Percentiles rank a stretch among this genome's conserved stretches.
Evolutionary conservation across 2,113 vertebrate species (phyloP).

Genomic region (Macroglossus sobrinus): DNA sequence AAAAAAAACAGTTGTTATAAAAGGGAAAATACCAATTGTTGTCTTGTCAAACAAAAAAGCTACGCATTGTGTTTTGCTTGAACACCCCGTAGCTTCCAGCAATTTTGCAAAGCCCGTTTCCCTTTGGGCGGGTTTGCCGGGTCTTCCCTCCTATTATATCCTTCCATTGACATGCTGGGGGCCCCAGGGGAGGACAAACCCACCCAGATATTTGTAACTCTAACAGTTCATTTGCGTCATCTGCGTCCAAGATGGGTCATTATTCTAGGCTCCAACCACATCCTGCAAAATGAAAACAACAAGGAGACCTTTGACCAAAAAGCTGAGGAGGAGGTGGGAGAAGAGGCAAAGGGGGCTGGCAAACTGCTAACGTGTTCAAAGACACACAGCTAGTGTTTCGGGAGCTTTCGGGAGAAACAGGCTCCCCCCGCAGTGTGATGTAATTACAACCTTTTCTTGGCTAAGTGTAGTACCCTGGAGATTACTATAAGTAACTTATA

Average conservation of each 20-base stretch:
- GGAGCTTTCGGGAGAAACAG: conserved; percentile 81
- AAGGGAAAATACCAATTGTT: conserved; percentile 83
- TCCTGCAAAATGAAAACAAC: conserved; percentile 92
- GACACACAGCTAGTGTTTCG: conserved; percentile 71
- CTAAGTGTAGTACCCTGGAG: conserved; percentile 84
- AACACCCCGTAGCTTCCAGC: conserved; percentile 85
- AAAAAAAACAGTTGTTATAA: conserved; percentile 73
- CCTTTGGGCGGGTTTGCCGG: conserved; percentile 84
- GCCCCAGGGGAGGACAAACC: conserved; percentile 81
- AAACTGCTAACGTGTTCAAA: conserved; percentile 75
- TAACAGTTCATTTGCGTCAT: conserved; percentile 91
- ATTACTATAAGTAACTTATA: conserved; percentile 88
- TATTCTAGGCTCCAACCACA: conserved; percentile 87
- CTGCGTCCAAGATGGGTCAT: conserved; percentile 82
- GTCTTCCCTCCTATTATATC: conserved; percentile 83
- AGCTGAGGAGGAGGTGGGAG: conserved; percentile 41
- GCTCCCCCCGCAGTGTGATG: conserved; percentile 78
- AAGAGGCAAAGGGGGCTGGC: background rate
- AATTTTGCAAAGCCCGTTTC: conserved; percentile 84
- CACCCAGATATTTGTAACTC: conserved; percentile 88
- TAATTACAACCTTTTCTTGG: conserved; percentile 82
- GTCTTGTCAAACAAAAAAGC: conserved; percentile 84
- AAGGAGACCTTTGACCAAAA: conserved; percentile 82
- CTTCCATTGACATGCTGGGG: conserved; percentile 82
- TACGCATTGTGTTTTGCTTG: conserved; percentile 81